Conservation (phyloP, 2,888 invertebrate species). For the Amblyjoppa proteus region DNA sequence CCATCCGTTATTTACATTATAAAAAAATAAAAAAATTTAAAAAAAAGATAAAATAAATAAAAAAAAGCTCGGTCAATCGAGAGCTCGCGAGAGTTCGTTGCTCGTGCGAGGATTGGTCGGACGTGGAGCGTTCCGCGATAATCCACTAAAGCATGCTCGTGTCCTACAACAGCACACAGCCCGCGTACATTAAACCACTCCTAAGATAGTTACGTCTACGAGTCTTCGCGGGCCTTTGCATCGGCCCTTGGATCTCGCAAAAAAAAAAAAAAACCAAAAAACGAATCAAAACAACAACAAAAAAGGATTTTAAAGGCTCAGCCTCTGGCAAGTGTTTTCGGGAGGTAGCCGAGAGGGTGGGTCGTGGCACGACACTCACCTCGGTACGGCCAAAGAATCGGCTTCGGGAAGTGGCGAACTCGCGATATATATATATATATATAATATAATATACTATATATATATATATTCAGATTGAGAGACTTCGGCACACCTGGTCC, state of each 20-base stretch:
- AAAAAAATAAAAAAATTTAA: background rate
- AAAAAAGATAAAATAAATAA: background rate
- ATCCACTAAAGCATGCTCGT: constrained; percentile 50
- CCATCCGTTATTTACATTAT: background rate
- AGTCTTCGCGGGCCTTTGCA: background rate
- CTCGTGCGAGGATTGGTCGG: constrained; percentile 53
- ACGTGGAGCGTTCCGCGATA: constrained; percentile 64
- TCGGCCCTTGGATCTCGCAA: background rate
- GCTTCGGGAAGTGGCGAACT: constrained; percentile 45
- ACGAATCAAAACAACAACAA: background rate
- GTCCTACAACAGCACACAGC: background rate
- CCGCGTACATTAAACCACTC: background rate
- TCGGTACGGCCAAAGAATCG: constrained; percentile 44
- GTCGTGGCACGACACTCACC: constrained; percentile 63
- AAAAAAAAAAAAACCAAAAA: constrained; percentile 8
- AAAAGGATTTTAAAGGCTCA: background rate
- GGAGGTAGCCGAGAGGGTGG: background rate
- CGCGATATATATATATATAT: constrained; percentile 8
- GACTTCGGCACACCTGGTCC: constrained; percentile 65
- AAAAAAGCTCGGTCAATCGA: constrained; percentile 28
- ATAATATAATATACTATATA: too few relatives aligned
- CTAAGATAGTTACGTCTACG: too few relatives aligned
- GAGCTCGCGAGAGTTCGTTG: constrained; percentile 49
- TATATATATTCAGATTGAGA: constrained; percentile 24
- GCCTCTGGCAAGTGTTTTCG: background rate